A percentile compares a stretch with the other conserved stretches of the same genome.
Conservation (phyloP, 1,140 invertebrate genomes). For the Agrilus planipennis region DNA sequence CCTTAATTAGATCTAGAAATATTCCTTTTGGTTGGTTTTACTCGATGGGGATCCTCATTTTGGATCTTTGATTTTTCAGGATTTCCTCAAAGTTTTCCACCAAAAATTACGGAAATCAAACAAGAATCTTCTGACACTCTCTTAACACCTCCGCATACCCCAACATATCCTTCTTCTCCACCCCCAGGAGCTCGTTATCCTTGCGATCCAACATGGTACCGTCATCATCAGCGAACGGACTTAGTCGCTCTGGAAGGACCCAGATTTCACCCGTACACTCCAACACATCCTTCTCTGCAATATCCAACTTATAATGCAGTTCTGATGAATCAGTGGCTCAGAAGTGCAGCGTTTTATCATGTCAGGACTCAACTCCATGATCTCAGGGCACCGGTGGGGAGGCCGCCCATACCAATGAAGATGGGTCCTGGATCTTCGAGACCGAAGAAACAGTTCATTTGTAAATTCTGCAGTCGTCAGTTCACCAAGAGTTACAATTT, state of each 20-base stretch:
- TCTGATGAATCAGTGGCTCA: slow-evolving; percentile 58
- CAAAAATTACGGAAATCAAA: slow-evolving; percentile 45
- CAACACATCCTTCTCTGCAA: slow-evolving; percentile 2
- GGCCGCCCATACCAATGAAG: slow-evolving; percentile 42
- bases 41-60: too few species aligned
- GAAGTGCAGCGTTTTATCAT: slow-evolving; percentile 53
- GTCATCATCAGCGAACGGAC: slow-evolving; percentile 21
- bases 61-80: too few species aligned
- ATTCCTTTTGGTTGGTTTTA: too few species aligned
- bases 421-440: slow-evolving; percentile 43
- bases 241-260: slow-evolving; percentile 9
- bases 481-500: slow-evolving; percentile 97
- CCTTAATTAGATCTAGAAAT: too few species aligned
- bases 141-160: slow-evolving; percentile 59
- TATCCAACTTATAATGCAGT: slow-evolving; percentile 38
- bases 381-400: slow-evolving; percentile 35
- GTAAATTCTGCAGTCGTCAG: slow-evolving; percentile 86
- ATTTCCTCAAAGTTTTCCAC: too few species aligned
- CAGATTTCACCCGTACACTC: slow-evolving; percentile 6
- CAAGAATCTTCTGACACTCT: slow-evolving; percentile 46
- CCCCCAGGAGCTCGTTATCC: slow-evolving; percentile 33
- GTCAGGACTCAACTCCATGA: slow-evolving; percentile 32
- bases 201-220: slow-evolving; percentile 32
- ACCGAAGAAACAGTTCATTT: slow-evolving; percentile 91
- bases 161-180: slow-evolving; percentile 41